Conservation (phyloP, 1,140 invertebrate genomes). For the Phymastichus coffea region DNA sequence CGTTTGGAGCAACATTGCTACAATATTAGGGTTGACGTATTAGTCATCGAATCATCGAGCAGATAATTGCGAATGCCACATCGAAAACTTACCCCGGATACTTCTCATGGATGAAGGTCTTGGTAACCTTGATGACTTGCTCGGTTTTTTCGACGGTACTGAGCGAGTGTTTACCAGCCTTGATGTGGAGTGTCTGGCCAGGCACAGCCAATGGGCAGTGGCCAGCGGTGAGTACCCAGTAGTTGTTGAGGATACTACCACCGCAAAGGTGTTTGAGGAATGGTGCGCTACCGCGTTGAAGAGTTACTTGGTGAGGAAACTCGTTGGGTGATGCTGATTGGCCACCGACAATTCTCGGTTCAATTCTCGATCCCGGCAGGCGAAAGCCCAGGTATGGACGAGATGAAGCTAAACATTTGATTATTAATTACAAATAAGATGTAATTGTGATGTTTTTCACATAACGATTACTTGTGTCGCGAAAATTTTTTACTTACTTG, state of each 20-base stretch:
- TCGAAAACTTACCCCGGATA: conserved; percentile 57
- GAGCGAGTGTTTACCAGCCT: conserved; percentile 43
- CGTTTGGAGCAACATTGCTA: conserved; percentile 58
- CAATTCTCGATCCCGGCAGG: not conserved
- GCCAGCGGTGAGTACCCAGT: conserved; percentile 11
- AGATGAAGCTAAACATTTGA: not conserved
- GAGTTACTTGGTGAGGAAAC: conserved; percentile 51
- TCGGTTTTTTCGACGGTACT: conserved; percentile 38
- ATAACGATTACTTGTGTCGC: not conserved
- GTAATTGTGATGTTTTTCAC: not conserved
- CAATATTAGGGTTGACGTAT: too few species aligned
- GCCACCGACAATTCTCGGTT: conserved; percentile 54
- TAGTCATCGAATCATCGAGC: too few species aligned
- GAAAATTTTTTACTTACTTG: conserved; percentile 4
- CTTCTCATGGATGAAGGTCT: conserved; percentile 52
- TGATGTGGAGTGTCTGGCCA: conserved; percentile 38
- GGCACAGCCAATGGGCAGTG: conserved; percentile 1
- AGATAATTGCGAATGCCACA: not conserved
- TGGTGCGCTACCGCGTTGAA: too few species aligned
- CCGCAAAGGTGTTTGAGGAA: not conserved
- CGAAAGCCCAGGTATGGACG: not conserved
- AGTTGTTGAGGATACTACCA: conserved; percentile 6
- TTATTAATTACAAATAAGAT: not conserved
- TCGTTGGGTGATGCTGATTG: conserved; percentile 37
- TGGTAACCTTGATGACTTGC: conserved; percentile 52